Base-by-base conservation (phyloP, 2,888 invertebrate genomes). In the Cordylochernes scorpioides region DNA sequence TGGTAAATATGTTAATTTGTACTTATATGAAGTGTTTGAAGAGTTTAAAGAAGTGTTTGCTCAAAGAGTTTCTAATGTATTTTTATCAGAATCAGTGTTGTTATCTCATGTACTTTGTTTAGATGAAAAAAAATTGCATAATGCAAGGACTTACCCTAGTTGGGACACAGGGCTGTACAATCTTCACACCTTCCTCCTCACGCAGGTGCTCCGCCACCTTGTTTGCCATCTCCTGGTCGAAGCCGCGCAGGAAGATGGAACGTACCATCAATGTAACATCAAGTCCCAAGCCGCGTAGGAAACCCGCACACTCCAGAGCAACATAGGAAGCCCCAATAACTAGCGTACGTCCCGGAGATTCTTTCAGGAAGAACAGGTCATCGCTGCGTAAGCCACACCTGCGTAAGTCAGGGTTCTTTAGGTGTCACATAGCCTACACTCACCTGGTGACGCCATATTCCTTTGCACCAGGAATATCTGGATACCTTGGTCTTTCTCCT, bases 261-360 rank as follows among this genome's bases (percentile, higher is more conserved):
- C 63, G 49, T 4, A 54, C 54, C 43, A 43, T 42, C 14, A 41
- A 35, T 15, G 49, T 38, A 6, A 40, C 39, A 34, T 78, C 70
- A 50, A 65, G 74, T 7, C 86, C 86, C 30, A 88, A 56, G 4
- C 77, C 77, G 46, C 70, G 70, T 22, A 88, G 58, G 53, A 88
- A 86, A 1, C 86, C 86, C 33, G 84, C 86, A 58, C 82, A 84
- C 54, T 88, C 88, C 34, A 88, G 57, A 30, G 84, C 80, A 47
- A 88, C 84, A 50, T 86, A 78, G 73, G 38, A 37, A 15, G 39
- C 84, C 32, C 86, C 86, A 34, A 86, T 61, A 28, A 82, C 62
- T 6, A 84, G 59, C 10, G 82, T 84, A 57, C 78, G 82, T 35
- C 86, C 86, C 2, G 86, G 86, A 29, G 69, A 64, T 31, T 63